Evolutionary conservation across 2,888 invertebrate genomes (phyloP).

Genomic region (Cephonodes hylas): DNA sequence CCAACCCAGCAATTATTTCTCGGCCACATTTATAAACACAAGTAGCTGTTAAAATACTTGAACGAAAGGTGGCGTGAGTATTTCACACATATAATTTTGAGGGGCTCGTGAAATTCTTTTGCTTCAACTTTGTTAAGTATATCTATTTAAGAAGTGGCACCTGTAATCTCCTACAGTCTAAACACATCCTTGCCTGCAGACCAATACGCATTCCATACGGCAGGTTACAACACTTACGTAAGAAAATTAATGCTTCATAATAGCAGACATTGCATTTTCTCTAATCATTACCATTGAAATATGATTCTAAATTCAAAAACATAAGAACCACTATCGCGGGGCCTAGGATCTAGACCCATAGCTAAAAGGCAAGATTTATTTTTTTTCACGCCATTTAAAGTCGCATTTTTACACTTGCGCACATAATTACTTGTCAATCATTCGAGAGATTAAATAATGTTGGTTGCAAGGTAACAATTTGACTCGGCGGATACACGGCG

Average conservation of each 20-base stretch:
- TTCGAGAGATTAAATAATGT: slow-evolving; percentile 10
- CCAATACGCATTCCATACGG: background rate
- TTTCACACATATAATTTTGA: background rate
- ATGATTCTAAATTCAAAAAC: background rate
- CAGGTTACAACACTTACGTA: slow-evolving; percentile 6
- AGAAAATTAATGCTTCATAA: slow-evolving; percentile 5
- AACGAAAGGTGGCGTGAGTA: background rate
- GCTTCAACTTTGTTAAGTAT: slow-evolving; percentile 5
- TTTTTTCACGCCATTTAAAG: slow-evolving; percentile 4
- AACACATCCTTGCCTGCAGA: slow-evolving; percentile 1
- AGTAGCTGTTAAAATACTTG: background rate
- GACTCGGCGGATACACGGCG: slow-evolving; percentile 7
- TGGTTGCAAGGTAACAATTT: slow-evolving; percentile 1
- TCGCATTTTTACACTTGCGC: background rate
- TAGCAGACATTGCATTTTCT: background rate
- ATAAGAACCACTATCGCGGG: background rate
- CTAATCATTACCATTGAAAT: background rate
- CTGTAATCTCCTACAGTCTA: background rate
- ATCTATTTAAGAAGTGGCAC: background rate
- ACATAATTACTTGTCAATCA: slow-evolving; percentile 11
- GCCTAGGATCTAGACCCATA: background rate
- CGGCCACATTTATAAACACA: too few species aligned
- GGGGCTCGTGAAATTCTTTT: background rate
- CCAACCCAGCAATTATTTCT: too few species aligned
- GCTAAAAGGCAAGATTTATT: background rate